Conservation (phyloP, 2,888 invertebrate species). For the Theretra japonica region DNA sequence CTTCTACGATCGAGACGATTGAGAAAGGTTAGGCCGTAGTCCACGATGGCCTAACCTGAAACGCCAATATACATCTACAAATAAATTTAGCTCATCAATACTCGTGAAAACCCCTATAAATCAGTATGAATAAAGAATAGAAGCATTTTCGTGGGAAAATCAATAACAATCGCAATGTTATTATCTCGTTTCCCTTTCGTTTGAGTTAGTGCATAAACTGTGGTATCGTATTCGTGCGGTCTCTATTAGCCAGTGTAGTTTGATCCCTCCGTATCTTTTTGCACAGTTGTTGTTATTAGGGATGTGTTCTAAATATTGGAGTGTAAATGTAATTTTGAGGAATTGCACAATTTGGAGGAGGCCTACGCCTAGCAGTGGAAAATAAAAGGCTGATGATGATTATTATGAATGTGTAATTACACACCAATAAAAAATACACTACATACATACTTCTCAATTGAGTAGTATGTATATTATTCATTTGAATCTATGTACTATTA, state of each 20-base stretch:
- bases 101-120: not conserved
- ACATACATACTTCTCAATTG: too few relatives aligned
- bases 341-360: too few relatives aligned
- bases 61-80: too few relatives aligned
- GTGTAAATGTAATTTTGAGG: slow-evolving; percentile 1
- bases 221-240: slow-evolving; percentile 11
- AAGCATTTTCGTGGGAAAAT: not conserved
- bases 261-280: slow-evolving; percentile 1
- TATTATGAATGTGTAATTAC: too few relatives aligned
- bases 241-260: slow-evolving; percentile 13
- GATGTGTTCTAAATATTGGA: not conserved
- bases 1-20: too few relatives aligned
- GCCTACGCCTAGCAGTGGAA: too few relatives aligned
- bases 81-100: not conserved
- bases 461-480: too few relatives aligned
- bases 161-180: slow-evolving; percentile 16
- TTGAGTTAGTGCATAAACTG: slow-evolving; percentile 21
- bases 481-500: too few relatives aligned
- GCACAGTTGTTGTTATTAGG: not conserved
- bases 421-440: too few relatives aligned
- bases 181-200: slow-evolving; percentile 24
- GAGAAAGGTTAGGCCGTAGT: too few relatives aligned
- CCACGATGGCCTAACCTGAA: too few relatives aligned
- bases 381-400: too few relatives aligned
- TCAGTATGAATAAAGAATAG: not conserved